A percentile compares a stretch with the other conserved stretches of the same genome.
phyloP scores from a whole-genome alignment of 2,113 vertebrate genomes.

The Cnemophilus loriae region DNA sequence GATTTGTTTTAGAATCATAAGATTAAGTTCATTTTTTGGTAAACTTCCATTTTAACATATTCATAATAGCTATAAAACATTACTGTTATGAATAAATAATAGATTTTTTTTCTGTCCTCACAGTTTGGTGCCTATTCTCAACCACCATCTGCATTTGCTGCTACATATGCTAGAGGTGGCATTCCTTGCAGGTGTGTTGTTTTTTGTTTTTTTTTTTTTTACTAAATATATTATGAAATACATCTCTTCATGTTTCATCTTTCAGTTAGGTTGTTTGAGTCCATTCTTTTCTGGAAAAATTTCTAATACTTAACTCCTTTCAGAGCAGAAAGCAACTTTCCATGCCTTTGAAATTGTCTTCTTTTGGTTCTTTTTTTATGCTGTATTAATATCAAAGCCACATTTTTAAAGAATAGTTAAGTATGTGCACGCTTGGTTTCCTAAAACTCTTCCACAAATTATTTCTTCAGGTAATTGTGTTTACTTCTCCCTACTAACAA shows the following conservation, averaged over 20 bases:
- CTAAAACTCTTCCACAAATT: neutral
- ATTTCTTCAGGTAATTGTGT: neutral
- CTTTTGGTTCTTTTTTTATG: neutral
- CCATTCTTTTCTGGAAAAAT: neutral
- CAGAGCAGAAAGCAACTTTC: neutral
- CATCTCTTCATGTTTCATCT: neutral
- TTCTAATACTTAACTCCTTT: neutral
- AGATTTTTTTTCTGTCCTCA: neutral
- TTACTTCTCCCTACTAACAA: neutral
- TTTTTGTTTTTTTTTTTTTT: neutral
- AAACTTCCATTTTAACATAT: neutral
- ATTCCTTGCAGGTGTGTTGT: slow-evolving; percentile 79
- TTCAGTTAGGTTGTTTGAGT: neutral
- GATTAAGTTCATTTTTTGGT: neutral
- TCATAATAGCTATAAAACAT: neutral
- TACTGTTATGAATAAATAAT: neutral
- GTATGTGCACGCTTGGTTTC: neutral
- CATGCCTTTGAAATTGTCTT: neutral
- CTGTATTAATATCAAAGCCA: neutral
- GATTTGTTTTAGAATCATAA: neutral
- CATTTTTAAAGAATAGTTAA: neutral
- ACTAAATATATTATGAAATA: neutral
- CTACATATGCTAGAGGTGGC: slow-evolving; percentile 78
- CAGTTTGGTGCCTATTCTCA: slow-evolving; percentile 71
- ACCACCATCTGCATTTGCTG: slow-evolving; percentile 71